Base-by-base conservation (phyloP, 2,888 invertebrate genomes). In the Craniophora ligustri region DNA sequence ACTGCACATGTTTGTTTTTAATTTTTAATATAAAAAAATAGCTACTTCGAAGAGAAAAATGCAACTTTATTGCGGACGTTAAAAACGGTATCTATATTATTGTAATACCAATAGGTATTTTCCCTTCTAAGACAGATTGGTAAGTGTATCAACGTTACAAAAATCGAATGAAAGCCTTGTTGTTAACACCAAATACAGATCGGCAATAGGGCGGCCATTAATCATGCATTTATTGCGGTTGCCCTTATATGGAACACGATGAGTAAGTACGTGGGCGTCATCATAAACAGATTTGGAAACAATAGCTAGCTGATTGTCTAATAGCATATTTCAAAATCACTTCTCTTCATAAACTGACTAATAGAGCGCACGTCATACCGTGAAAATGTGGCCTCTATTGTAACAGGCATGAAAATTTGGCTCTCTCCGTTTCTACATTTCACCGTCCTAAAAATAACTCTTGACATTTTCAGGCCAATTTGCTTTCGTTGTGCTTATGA, bases 211-310 rank as follows among this genome's bases (percentile, higher is more conserved):
- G 59, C 39, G 49, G 61, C 60, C 66, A 84, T 85, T 78, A 85
- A 85, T 87, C 83, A 85, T 30, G 42, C 63, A 62, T 76, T 79
- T 76, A 76, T 80, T 83, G 76, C 76, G 68, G 79, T 82, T 82
- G 74, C 67, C 71, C 74, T 78, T 75, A 76, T 76, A 70, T 72
- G 75, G 40, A 46, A 67, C 75, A 62, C 67, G 81, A 79, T 78
- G 83, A 82, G 74, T 81, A 78, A 78, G 68, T 72, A 62, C 55
- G 82, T 81, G 76, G 88, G 86, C 72, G 81, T 76, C 66, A 73
- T 70, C 65, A 67, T 74, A 76, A 79, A 84, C 76, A 75, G 67
- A 81, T 79, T 81, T 73, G 70, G 74, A 75, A 85, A 87, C 85
- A 86, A 86, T 84, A 78, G 73, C 50, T 73, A 59, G 67, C 71